phyloP scores from a whole-genome alignment of 2,113 vertebrate genomes.

The Charina bottae region DNA sequence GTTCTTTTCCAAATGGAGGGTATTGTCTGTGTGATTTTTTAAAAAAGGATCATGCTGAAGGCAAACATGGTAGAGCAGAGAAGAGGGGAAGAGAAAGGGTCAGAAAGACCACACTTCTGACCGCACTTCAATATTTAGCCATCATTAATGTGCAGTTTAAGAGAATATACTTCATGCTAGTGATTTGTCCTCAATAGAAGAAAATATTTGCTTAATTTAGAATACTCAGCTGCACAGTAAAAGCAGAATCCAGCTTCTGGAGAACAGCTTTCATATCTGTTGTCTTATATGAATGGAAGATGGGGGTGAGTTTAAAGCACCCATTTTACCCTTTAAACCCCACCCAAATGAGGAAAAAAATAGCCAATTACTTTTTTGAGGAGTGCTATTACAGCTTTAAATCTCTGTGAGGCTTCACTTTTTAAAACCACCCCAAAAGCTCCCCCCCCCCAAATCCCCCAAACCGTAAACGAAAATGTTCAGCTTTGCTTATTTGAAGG shows the following conservation, averaged over 20 bases:
- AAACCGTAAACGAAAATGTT: neutral
- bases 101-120: neutral
- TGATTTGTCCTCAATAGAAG: constrained; percentile 39
- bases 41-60: constrained; percentile 18
- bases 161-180: constrained; percentile 29
- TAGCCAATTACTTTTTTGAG: neutral
- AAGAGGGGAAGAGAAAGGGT: neutral
- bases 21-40: constrained; percentile 18
- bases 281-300: constrained; percentile 23
- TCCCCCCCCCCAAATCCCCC: neutral
- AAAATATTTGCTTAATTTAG: constrained; percentile 43
- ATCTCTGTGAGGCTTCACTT: neutral
- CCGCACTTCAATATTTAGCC: constrained; percentile 35
- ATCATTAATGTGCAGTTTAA: constrained; percentile 15
- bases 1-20: constrained; percentile 37
- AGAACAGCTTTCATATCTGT: neutral
- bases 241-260: constrained; percentile 24
- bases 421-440: neutral
- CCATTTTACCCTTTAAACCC: neutral
- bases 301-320: neutral
- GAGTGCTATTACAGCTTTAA: neutral
- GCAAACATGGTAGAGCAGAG: neutral
- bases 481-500: neutral
- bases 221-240: constrained; percentile 47
- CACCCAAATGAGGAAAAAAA: neutral